Conservation (phyloP, 30 jellyfish, hydroid and myxozoan genomes). For the Turritopsis dohrnii region DNA sequence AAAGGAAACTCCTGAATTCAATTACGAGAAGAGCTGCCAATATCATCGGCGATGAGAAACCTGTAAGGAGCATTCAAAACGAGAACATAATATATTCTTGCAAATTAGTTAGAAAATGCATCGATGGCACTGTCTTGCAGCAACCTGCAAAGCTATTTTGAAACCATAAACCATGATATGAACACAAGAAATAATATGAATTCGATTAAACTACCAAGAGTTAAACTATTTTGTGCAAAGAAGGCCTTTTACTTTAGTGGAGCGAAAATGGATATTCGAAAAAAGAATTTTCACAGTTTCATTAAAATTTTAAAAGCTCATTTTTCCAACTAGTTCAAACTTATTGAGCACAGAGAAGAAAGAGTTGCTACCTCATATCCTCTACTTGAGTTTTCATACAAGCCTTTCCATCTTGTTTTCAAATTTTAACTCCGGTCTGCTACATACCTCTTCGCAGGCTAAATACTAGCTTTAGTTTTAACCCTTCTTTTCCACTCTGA, state of each 20-base stretch:
- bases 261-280: background rate
- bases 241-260: background rate
- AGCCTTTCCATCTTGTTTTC: too few relatives aligned
- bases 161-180: background rate
- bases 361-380: too few relatives aligned
- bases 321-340: background rate
- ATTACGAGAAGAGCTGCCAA: background rate
- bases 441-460: too few relatives aligned
- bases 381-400: too few relatives aligned
- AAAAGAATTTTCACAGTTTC: too few relatives aligned
- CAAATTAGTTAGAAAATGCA: background rate
- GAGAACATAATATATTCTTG: background rate
- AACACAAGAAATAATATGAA: background rate
- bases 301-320: background rate
- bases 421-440: too few relatives aligned
- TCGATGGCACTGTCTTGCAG: background rate
- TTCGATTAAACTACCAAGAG: background rate
- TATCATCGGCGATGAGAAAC: background rate
- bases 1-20: background rate
- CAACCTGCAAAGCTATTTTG: background rate
- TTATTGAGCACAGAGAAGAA: too few relatives aligned
- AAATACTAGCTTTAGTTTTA: too few relatives aligned
- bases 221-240: background rate
- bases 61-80: background rate
- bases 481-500: too few relatives aligned